Base-by-base conservation (phyloP, 2,113 vertebrate genomes). In the Otis tarda region DNA sequence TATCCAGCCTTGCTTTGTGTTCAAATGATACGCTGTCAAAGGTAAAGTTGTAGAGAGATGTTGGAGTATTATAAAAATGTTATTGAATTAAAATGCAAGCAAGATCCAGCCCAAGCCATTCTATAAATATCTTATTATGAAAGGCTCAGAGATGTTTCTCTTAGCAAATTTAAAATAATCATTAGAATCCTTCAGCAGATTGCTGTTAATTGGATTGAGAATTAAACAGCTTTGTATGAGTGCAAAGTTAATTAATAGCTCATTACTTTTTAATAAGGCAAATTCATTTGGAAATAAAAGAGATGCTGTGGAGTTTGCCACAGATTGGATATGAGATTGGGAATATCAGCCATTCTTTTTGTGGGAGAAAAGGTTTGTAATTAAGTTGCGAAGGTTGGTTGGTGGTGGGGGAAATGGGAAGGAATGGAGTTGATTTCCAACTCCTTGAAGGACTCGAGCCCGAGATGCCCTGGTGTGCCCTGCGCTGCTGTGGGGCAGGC, bases 131-230 rank as follows among this genome's bases (percentile, higher is more conserved):
- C 97, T 98, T 98, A 94, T 83, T 95, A 97, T 95, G 96, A 97
- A 98, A 97, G 96, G 94, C 97, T 97, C 97, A 97, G 98, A 98
- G 97, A 98, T 98, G 98, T 98, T 98, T 98, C 98, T 98, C 97
- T 98, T 98, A 97, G 97, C 98, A 98, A 98, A 98, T 98, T 97
- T 98, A 97, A 98, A 98, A 97, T 98, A 98, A 98, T 98, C 97
- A 96, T 98, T 98, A 96, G 97, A 97, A 97, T 97, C 98, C 97
- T 98, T 98, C 98, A 98, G 98, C 96, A 98, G 98, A 98, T 98
- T 98, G 97, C 96, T 94, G 96, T 94, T 98, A 98, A 98, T 98
- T 98, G 98, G 98, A 98, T 98, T 97, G 98, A 98, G 98, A 98
- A 97, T 98, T 98, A 98, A 97, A 97, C 95, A 98, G 97, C 97